Evolutionary conservation across 2,888 invertebrate genomes (phyloP), one percentile per base, ranked within the genome.

Genomic region (Hirudinaria manillensis): DNA sequence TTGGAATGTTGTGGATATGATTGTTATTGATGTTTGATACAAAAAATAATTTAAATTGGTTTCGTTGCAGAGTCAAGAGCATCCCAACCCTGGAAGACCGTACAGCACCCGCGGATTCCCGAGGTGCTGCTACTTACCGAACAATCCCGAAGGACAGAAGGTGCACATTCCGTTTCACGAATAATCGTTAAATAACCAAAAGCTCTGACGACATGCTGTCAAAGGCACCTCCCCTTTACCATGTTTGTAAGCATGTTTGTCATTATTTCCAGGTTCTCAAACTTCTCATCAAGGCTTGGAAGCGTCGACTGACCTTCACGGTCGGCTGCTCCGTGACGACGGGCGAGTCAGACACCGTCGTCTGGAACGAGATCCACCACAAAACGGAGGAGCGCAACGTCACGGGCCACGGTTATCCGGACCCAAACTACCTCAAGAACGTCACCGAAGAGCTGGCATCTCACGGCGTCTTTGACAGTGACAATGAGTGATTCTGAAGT

Each of bases 291-390:
- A 67, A 76, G 66, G 79, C 79, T 1, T 79, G 76, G 76, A 71
- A 77, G 38, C 76, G 79, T 10, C 76, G 77, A 19, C 75, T 79
- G 75, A 79, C 78, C 27, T 79, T 79, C 87, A 91, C 92, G 0
- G 91, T 96, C 79, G 91, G 92, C 75, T 89, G 91, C 67, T 94
- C 94, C 0, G 90, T 90, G 76, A 96, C 95, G 0, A 94, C 94
- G 0, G 95, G 94, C 0, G 90, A 92, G 80, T 91, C 92, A 83
- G 92, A 94, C 87, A 93, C 93, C 77, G 92, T 95, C 75, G 90
- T 93, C 68, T 96, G 96, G 96, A 92, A 92, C 83, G 91, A 90
- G 82, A 91, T 93, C 77, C 93, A 93, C 82, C 93, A 93, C 84
- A 93, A 93, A 86, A 93, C 93, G 70, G 86, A 76, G 90, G 79